Evolutionary conservation across 2,888 invertebrate species (phyloP), one percentile per base, ranked within the genome.

Genomic region (Masnerella sp.): DNA sequence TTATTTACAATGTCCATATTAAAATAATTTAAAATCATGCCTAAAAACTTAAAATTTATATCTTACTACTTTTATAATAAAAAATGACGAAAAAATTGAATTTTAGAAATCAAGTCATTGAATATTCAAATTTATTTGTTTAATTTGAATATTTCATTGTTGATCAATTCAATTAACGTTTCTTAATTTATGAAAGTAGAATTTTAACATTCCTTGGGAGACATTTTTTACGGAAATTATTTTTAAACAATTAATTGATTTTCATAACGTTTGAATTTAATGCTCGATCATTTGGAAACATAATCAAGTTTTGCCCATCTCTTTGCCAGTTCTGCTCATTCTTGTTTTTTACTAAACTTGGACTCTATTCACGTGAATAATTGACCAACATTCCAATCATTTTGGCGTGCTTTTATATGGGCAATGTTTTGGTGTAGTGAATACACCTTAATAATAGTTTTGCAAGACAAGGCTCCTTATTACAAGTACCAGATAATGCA

Each of bases 361-460:
- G 59, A 38, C 25, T 69, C 12, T 49, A 15, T 32, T 58, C 14
- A 58, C 32, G 22, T 71, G 38, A 18, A 54, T 54, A 72, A 47
- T 67, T 49, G 59, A 56, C 18, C 8, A 67, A 38, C 54, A 58
- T 62, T 58, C 18, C 20, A 68, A 68, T 51, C 49, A 73, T 56
- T 67, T 64, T 64, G 43, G 38, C 56, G 67, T 73, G 73, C 73
- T 74, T 71, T 64, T 59, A 56, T 34, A 69, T 74, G 73, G 59
- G 54, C 59, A 74, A 47, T 61, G 62, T 69, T 74, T 59, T 42
- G 69, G 69, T 74, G 64, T 64, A 59, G 18, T 51, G 34, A 32
- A 52, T 64, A 74, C 59, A 69, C 69, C 54, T 28, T 42, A 59
- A 45, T 58, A 11, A 73, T 58, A 64, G 36, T 68, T 68, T 56